Percentiles rank a stretch among this genome's conserved stretches.
Conservation (phyloP, 2,797 vertebrate genomes). For the Lithobates pipiens region DNA sequence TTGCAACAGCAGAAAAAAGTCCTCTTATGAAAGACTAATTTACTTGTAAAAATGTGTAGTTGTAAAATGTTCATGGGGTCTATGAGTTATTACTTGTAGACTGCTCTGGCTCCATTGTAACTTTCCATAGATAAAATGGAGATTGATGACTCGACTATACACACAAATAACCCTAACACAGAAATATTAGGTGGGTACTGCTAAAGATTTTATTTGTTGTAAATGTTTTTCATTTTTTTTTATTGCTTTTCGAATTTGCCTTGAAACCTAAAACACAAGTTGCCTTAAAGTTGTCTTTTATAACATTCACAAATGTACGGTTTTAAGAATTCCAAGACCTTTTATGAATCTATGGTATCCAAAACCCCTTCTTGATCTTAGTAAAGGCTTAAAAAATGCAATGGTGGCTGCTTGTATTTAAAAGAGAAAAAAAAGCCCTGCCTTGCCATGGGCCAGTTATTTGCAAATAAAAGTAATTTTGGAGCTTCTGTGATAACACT, state of each 20-base stretch:
- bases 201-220: constrained; percentile 7
- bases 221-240: constrained; percentile 16
- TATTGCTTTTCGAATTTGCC: not conserved
- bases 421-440: too few relatives aligned
- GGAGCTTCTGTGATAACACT: too few relatives aligned
- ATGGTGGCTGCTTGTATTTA: too few relatives aligned
- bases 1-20: not conserved
- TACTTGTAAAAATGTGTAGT: not conserved
- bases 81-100: constrained; percentile 11
- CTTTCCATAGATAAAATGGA: constrained; percentile 40
- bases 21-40: constrained; percentile 4
- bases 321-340: not conserved
- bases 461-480: not conserved
- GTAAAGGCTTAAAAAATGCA: not conserved
- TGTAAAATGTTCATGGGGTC: too few relatives aligned
- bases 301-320: constrained; percentile 24
- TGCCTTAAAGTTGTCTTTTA: not conserved
- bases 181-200: constrained; percentile 49
- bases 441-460: too few relatives aligned
- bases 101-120: constrained; percentile 21
- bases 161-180: constrained; percentile 47
- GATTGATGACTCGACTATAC: constrained; percentile 24
- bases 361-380: too few relatives aligned
- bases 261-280: constrained; percentile 16
- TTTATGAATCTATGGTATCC: too few relatives aligned